Base-by-base conservation (phyloP, 2,888 invertebrate genomes). In the Caenorhabditis sp. region DNA sequence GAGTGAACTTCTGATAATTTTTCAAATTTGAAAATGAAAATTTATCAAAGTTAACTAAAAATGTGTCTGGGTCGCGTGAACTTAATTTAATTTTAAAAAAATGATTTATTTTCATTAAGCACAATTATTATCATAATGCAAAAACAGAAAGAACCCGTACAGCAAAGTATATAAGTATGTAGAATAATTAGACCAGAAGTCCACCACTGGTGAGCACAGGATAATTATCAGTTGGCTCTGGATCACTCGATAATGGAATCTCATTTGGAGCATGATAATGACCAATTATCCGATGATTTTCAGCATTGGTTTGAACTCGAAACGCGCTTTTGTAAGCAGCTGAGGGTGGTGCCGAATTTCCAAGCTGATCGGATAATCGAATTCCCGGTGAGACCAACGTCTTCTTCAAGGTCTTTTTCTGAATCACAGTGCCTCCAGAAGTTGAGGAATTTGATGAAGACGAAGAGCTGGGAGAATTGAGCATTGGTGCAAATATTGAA, bases 401-500 rank as follows among this genome's bases (percentile, higher is more conserved):
- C 43, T 43, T 43, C 17, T 43, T 43, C 43, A 10, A 36, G 36
- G n/a, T n/a, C n/a, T n/a, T n/a, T n/a, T 43, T 43, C 56, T n/a
- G 56, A 56, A 56, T 56, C 12, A 26, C 43, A 31, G 10, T 49
- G 1, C 54, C 60, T 0, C n/a, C 59, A 17, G 52, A n/a, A 20
- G 67, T 59, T 20, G 71, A 64, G 21, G 61, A 31, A 54, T 67
- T 58, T 36, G 66, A 65, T 26, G 69, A 50, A 0, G 64, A 60
- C 2, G 68, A 68, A 1, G 76, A 66, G 2, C 59, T 59, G 0
- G 76, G 71, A 14, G 76, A 77, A 21, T 67, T 62, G 23, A 81
- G 67, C 63, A 80, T 76, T 17, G 82, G 82, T n/a, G 82, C 82
- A 31, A 74, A 67, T 57, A 78, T 82, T 2, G 82, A 80, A 1